Evolutionary conservation across 2,797 vertebrate genomes (phyloP).

Genomic region (Cuculus canorus): DNA sequence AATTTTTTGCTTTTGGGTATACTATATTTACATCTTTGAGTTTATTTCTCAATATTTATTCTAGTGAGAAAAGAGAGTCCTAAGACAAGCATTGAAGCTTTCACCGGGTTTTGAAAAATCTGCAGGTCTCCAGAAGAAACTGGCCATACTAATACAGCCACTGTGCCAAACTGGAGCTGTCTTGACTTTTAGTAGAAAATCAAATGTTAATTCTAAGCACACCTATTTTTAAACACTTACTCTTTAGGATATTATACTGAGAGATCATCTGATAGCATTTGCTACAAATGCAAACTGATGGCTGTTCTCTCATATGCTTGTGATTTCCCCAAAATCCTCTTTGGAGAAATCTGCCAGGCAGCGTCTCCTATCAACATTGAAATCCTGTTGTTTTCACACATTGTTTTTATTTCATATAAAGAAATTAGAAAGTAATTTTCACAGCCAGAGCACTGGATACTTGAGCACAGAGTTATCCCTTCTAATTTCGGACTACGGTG

Average conservation of each 20-base stretch:
- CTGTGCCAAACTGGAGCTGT: not conserved
- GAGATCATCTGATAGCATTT: not conserved
- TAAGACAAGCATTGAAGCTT: constrained; percentile 2
- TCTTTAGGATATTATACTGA: not conserved
- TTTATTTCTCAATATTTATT: constrained; percentile 73
- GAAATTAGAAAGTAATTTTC: not conserved
- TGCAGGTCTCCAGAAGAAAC: not conserved
- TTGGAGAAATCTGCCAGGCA: not conserved
- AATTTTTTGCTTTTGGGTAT: constrained; percentile 71
- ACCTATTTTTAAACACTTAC: not conserved
- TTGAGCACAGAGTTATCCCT: not conserved
- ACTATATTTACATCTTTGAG: constrained; percentile 74
- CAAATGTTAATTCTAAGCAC: not conserved
- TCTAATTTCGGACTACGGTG: accelerated
- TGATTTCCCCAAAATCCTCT: not conserved
- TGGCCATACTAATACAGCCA: not conserved
- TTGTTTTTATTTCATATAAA: not conserved
- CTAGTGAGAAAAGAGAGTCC: constrained; percentile 56
- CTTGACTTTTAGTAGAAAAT: not conserved
- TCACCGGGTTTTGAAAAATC: not conserved
- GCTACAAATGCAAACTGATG: not conserved
- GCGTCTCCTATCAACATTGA: not conserved
- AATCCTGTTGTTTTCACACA: not conserved
- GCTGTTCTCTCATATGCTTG: not conserved
- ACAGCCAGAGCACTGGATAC: not conserved